Conservation (phyloP, 2,113 vertebrate species). For the Platysternon megacephalum region DNA sequence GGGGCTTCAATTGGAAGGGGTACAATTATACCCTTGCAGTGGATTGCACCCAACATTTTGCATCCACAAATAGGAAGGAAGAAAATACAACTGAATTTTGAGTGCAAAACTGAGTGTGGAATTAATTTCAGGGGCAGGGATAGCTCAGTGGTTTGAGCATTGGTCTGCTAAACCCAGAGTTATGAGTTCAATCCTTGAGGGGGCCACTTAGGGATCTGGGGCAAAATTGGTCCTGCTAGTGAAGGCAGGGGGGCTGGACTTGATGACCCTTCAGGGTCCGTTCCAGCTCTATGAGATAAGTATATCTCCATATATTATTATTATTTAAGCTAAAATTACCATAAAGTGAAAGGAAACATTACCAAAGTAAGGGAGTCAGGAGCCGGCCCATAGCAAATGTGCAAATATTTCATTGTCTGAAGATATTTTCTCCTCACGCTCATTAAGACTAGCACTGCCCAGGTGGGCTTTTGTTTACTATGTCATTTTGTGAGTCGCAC, state of each 20-base stretch:
- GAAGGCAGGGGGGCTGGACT: too few species aligned
- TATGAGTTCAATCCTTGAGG: too few species aligned
- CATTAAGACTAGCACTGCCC: background rate
- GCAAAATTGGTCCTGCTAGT: too few species aligned
- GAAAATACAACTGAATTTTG: background rate
- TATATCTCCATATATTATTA: too few species aligned
- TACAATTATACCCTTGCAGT: background rate
- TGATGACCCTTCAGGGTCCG: too few species aligned
- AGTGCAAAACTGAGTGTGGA: background rate
- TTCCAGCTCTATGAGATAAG: too few species aligned
- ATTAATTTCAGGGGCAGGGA: background rate
- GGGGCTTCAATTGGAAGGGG: background rate
- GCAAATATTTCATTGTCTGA: fast-evolving
- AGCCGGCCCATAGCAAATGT: background rate
- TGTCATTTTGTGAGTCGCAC: background rate
- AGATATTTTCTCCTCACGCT: fast-evolving
- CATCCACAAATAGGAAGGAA: background rate
- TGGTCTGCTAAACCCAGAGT: too few species aligned
- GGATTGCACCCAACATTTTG: background rate
- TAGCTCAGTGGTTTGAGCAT: too few species aligned
- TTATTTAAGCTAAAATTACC: background rate
- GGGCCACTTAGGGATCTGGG: too few species aligned
- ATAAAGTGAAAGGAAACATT: background rate
- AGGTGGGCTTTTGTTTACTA: background rate
- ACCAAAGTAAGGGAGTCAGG: background rate